Conservation (phyloP, 2,113 vertebrate genomes). For the Hepsetus odoe region DNA sequence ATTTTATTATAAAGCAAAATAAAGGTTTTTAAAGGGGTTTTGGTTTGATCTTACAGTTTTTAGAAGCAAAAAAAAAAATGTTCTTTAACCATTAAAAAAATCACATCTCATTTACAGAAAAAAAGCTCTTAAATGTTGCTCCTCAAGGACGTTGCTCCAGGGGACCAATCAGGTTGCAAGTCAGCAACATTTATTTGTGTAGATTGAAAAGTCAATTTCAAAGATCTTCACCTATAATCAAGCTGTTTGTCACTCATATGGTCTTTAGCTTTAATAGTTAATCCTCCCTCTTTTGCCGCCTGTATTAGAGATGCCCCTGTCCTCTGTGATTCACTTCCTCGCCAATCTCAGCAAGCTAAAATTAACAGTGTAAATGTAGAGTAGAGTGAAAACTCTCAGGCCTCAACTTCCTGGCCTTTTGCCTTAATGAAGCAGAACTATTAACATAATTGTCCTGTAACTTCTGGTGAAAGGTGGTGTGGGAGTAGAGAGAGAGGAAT, state of each 20-base stretch:
- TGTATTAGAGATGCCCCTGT: too few species aligned
- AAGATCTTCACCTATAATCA: background rate
- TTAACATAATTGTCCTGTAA: constrained; percentile 89
- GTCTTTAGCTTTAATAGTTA: background rate
- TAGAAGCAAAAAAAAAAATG: too few species aligned
- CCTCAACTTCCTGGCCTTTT: constrained; percentile 51
- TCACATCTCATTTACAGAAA: too few species aligned
- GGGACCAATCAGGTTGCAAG: too few species aligned
- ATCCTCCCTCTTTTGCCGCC: background rate
- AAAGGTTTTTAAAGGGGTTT: too few species aligned
- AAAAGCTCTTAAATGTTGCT: too few species aligned
- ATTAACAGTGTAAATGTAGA: constrained; percentile 14
- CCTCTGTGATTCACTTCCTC: constrained; percentile 30
- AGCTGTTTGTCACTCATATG: background rate
- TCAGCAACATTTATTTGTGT: too few species aligned
- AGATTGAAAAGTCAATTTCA: background rate
- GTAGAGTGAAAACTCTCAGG: constrained; percentile 36
- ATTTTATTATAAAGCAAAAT: too few species aligned
- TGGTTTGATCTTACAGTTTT: too few species aligned
- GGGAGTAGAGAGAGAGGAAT: constrained; percentile 77
- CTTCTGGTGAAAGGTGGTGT: constrained; percentile 82
- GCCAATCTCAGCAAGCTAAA: background rate
- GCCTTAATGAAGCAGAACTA: constrained; percentile 76
- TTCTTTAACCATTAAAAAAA: too few species aligned
- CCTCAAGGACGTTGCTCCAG: too few species aligned